Evolutionary conservation across 2,888 invertebrate genomes (phyloP).

Genomic region (Anaspis maculata): DNA sequence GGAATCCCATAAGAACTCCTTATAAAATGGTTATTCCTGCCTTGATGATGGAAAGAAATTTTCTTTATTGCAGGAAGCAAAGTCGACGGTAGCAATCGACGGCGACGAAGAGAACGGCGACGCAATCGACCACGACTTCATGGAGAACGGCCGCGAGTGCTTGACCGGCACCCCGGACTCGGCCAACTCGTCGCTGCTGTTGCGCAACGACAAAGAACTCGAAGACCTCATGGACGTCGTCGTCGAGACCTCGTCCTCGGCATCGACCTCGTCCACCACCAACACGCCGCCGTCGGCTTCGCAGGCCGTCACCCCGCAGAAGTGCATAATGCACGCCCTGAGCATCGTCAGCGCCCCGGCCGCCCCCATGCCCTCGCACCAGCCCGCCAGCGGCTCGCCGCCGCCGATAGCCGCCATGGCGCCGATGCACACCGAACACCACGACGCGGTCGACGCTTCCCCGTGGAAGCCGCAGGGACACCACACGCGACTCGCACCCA

Average conservation of each 20-base stretch:
- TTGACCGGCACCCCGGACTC: constrained; percentile 46
- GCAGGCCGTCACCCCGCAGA: no score
- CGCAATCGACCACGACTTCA: constrained; percentile 42
- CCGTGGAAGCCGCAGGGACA: constrained; percentile 39
- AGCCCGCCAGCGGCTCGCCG: no score
- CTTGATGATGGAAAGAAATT: no score
- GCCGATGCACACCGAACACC: constrained; percentile 34
- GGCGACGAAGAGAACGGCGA: constrained; percentile 36
- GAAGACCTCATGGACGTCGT: constrained; percentile 47
- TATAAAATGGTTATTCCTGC: no score
- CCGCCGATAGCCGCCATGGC: constrained; percentile 37
- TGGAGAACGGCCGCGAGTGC: constrained; percentile 44
- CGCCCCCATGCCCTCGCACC: constrained; percentile 30
- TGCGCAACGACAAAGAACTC: constrained; percentile 47
- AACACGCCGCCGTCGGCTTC: constrained; percentile 29
- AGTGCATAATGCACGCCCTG: constrained; percentile 49
- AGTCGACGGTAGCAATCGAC: constrained; percentile 12
- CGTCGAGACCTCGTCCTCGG: no score
- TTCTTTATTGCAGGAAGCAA: no score
- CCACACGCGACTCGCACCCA: constrained; percentile 36
- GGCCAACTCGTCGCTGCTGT: constrained; percentile 45
- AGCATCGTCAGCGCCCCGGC: constrained; percentile 45
- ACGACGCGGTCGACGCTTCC: no score
- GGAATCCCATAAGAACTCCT: no score
- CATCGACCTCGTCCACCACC: constrained; percentile 40